Evolutionary conservation across 2,888 invertebrate species (phyloP).

Genomic region (Thecocarcelia acutangulata): DNA sequence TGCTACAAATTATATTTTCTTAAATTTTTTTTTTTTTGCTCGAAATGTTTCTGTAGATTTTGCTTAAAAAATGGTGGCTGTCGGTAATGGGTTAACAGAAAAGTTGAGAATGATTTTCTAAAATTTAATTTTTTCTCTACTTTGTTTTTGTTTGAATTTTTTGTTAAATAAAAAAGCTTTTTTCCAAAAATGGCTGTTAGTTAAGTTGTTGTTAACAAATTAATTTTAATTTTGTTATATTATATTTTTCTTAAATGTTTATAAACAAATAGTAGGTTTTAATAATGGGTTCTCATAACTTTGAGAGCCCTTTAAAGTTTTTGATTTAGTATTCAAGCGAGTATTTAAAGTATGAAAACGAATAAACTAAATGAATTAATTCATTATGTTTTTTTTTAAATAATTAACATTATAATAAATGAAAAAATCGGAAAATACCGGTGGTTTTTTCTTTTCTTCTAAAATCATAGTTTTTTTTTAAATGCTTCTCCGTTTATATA

Average conservation of each 20-base stretch:
- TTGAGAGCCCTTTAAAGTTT: not conserved
- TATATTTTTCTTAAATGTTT: conserved; percentile 10
- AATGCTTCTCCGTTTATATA: no score
- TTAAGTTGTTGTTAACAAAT: not conserved
- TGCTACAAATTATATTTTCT: no score
- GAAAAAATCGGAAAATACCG: no score
- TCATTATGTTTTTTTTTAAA: no score
- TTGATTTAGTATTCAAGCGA: not conserved
- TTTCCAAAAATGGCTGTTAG: not conserved
- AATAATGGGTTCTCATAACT: conserved; percentile 31
- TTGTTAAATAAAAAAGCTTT: no score
- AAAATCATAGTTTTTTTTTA: no score
- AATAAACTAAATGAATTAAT: no score
- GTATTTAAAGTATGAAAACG: no score
- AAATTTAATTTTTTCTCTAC: not conserved
- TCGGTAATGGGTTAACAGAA: conserved; percentile 28
- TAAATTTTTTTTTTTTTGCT: not conserved
- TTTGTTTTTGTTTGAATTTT: not conserved
- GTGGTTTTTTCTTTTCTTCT: no score
- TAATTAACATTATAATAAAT: no score
- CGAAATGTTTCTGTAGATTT: not conserved
- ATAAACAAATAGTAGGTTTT: conserved; percentile 25
- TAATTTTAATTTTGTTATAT: no score
- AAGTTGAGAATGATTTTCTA: not conserved
- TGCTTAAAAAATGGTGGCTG: conserved; percentile 21